Evolutionary conservation across 2,113 vertebrate species (phyloP), one percentile per base, ranked within the genome.

Genomic region (Chlamydotis undulata): DNA sequence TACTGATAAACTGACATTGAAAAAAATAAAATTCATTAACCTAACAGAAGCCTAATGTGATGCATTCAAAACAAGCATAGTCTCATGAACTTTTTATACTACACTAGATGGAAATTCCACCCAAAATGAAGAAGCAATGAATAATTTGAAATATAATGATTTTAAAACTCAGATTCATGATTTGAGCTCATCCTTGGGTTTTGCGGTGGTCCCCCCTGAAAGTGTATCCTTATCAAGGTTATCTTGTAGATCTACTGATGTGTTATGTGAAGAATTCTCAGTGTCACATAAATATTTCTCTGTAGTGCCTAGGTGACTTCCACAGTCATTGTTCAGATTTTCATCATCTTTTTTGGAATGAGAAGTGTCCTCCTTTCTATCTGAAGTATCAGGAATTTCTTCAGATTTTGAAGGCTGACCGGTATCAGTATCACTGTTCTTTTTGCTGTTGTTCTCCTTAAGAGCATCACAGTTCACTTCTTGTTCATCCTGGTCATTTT

Each of bases 261-360:
- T 21, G n/a, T 96, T 95, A 90, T 56, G 59, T 88, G 84, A 75
- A 37, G 28, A 49, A 73, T 59, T 73, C 76, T 97, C 95, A 74
- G 28, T 33, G 17, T 92, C 90, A 26, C 81, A 85, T 19, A 90
- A 76, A 76, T 77, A 89, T 45, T 90, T 75, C 64, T 95, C 95
- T 83, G 18, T 4, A 80, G 55, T 25, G 45, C 49, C 94, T 17
- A 88, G 15, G 65, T 92, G 69, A 89, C 49, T 91, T 75, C 87
- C 97, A 87, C 22, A 75, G 91, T 97, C 95, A 93, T 22, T 60
- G 49, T 37, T 92, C 53, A 41, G 74, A 67, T 55, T 92, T 88
- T 97, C 97, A n/a, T 78, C 80, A 16, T 94, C 94, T 49, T 91
- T 96, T 95, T 77, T 89, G 10, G 80, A 79, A 88, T 70, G 33